Percentiles rank a stretch among this genome's conserved stretches.
Evolutionary conservation across 2,888 invertebrate genomes (phyloP).

Genomic region (Dynastes maya): DNA sequence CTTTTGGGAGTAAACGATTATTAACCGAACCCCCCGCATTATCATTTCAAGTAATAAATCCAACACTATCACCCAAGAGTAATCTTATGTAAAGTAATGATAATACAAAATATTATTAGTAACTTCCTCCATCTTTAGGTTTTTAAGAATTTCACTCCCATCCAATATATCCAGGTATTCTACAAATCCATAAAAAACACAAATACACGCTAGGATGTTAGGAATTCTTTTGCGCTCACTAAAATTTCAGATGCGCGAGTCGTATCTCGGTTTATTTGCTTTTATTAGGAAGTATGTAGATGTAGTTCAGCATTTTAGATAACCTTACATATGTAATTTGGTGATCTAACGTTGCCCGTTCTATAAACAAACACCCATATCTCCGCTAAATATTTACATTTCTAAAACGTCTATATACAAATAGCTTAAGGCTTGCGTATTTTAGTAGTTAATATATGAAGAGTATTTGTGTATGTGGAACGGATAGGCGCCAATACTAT

Average conservation of each 20-base stretch:
- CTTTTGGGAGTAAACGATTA: no score
- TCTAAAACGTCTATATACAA: constrained; percentile 27
- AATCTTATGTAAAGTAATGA: no score
- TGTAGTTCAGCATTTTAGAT: constrained; percentile 20
- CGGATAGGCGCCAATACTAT: no score
- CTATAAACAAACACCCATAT: constrained; percentile 26
- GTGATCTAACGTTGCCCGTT: constrained; percentile 21
- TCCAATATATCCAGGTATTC: no score
- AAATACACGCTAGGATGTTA: neutral
- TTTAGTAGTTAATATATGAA: no score
- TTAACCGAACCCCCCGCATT: no score
- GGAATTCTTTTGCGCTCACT: constrained; percentile 11
- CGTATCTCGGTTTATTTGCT: constrained; percentile 10
- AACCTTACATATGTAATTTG: constrained; percentile 25
- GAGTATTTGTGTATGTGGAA: no score
- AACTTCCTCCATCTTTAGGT: no score
- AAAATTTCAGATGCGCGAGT: neutral
- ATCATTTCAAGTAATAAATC: no score
- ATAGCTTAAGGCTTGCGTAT: constrained; percentile 21
- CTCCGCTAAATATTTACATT: constrained; percentile 32
- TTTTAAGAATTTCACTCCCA: no score
- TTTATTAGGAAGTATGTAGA: constrained; percentile 16
- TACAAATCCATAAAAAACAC: neutral
- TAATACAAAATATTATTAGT: no score
- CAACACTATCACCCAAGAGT: no score